Evolutionary conservation across 2,888 invertebrate species (phyloP).

Genomic region (Nemapogon koenigi): DNA sequence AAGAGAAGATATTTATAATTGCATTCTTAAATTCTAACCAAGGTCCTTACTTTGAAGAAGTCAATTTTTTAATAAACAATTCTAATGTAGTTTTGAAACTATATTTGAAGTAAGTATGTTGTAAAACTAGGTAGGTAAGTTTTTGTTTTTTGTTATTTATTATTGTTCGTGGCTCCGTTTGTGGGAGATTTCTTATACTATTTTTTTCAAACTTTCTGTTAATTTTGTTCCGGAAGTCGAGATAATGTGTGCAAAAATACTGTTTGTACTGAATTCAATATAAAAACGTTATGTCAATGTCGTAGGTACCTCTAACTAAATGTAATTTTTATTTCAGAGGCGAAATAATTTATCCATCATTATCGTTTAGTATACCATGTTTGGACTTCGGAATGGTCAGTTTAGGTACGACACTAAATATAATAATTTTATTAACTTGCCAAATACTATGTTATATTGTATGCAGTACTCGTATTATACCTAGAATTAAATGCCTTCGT

Average conservation of each 20-base stretch:
- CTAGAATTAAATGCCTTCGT: too few species aligned
- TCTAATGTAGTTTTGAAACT: constrained; percentile 61
- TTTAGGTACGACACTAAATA: too few species aligned
- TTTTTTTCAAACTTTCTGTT: neutral
- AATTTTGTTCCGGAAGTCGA: too few species aligned
- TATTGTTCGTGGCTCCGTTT: too few species aligned
- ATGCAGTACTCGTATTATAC: too few species aligned
- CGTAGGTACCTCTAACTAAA: neutral
- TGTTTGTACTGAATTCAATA: neutral
- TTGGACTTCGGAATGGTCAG: constrained; percentile 65
- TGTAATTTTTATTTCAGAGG: constrained; percentile 51
- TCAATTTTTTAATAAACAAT: constrained; percentile 65
- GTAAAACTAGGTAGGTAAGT: too few species aligned
- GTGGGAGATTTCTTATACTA: neutral
- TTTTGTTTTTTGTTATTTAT: too few species aligned
- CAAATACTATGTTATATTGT: too few species aligned
- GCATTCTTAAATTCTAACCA: constrained; percentile 63
- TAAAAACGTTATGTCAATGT: too few species aligned
- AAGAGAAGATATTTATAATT: constrained; percentile 57
- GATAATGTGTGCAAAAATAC: neutral
- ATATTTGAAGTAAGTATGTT: constrained; percentile 62
- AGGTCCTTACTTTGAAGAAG: constrained; percentile 68
- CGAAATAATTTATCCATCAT: constrained; percentile 64
- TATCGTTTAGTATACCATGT: constrained; percentile 55
- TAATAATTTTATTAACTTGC: too few species aligned